Evolutionary conservation across 2,888 invertebrate species (phyloP).

Genomic region (Apodemia zela): DNA sequence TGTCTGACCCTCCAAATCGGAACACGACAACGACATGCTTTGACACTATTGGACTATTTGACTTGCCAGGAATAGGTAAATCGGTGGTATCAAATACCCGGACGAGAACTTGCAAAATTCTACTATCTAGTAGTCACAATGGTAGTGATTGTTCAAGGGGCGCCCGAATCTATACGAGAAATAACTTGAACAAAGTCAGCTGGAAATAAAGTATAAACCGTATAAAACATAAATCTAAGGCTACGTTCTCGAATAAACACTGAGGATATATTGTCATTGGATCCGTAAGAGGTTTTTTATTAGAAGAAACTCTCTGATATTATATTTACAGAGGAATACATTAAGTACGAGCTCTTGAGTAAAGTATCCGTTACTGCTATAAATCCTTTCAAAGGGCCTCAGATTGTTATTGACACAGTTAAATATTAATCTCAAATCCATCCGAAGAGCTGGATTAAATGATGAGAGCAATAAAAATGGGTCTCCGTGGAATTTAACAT

Average conservation of each 20-base stretch:
- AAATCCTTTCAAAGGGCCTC: slow-evolving; percentile 17
- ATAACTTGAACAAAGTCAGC: too few relatives aligned
- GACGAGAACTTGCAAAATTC: too few relatives aligned
- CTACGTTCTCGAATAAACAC: neutral
- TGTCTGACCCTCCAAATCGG: too few relatives aligned
- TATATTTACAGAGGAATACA: slow-evolving; percentile 26
- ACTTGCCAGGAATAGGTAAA: too few relatives aligned
- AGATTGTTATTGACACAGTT: slow-evolving; percentile 20
- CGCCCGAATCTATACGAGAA: too few relatives aligned
- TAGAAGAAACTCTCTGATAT: slow-evolving; percentile 22
- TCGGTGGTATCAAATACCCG: too few relatives aligned
- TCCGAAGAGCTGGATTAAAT: slow-evolving; percentile 1
- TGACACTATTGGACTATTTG: too few relatives aligned
- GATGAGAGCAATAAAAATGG: neutral
- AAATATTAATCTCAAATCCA: slow-evolving; percentile 13
- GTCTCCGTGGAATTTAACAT: neutral
- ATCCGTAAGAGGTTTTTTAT: neutral
- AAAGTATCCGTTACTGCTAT: slow-evolving; percentile 13
- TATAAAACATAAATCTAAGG: too few relatives aligned
- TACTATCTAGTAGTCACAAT: too few relatives aligned
- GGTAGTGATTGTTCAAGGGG: too few relatives aligned
- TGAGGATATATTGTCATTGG: neutral
- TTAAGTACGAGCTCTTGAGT: slow-evolving; percentile 22
- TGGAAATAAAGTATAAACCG: too few relatives aligned
- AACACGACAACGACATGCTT: too few relatives aligned